Evolutionary conservation across 2,113 vertebrate genomes (phyloP), one percentile per base, ranked within the genome.

Genomic region (Rhinoderma darwinii): DNA sequence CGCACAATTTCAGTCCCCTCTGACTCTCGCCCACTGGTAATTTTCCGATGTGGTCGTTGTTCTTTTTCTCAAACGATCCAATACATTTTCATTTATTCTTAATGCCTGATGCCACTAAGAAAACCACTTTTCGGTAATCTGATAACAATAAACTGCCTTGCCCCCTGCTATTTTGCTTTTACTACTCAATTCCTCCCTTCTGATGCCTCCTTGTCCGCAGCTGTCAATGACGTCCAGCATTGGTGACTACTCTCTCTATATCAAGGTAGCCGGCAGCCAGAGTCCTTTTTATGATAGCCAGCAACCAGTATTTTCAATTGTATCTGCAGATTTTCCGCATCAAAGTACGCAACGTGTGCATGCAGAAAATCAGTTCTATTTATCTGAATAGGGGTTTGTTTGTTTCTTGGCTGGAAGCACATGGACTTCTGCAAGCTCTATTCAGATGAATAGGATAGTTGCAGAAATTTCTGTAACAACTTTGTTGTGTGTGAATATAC

Each of bases 11-110:
- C 68, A 72, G 68, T 72, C 68, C 68, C 37, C 37, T 72, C 68
- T 72, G 68, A 72, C 68, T 72, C 68, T 25, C 37, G 68, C 68
- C 22, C 68, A 72, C 68, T 72, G 68, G 68, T 41, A 72, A 72
- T 39, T 72, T 41, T 72, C 68, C 68, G 41, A 25, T 41, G 35
- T 41, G 68, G 68, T n/a, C 41, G 68, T 37, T 72, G 39, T 59
- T 25, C 25, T 39, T 41, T 41, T 14, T 41, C 66, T 70, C 15
- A 18, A 20, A 35, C 3, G 32, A 72, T 25, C 37, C 68, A 72
- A 41, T 10, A 41, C 35, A 41, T 72, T 41, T 72, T 25, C 9
- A 41, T 72, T 72, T 41, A 37, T 70, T 68, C 30, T 66, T 68
- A 35, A 68, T n/a, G 63, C 30, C 68, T 72, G 35, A 25, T 2